Evolutionary conservation across 1,140 invertebrate genomes (phyloP).

Genomic region (Drosophila seguyi): DNA sequence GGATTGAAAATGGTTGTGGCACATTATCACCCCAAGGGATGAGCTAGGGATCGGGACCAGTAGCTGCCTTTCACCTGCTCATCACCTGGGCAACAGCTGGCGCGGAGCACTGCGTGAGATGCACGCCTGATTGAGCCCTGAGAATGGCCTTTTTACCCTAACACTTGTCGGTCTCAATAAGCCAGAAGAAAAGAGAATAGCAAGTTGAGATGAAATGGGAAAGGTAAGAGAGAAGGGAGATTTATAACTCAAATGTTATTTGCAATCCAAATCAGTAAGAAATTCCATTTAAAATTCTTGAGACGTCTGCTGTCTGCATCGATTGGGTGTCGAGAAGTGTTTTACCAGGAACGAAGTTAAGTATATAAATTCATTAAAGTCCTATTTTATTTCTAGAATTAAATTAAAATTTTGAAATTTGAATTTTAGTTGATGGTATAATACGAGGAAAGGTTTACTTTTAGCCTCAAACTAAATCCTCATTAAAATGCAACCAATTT

Average conservation of each 20-base stretch:
- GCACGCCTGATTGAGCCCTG: constrained; percentile 34
- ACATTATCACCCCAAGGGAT: constrained; percentile 36
- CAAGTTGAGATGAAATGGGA: too few species aligned
- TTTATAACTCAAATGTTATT: constrained; percentile 16
- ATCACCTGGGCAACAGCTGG: constrained; percentile 52
- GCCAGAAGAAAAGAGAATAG: background rate
- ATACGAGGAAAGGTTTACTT: background rate
- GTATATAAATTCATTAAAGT: background rate
- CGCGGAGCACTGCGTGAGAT: constrained; percentile 33
- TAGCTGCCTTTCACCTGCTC: constrained; percentile 33
- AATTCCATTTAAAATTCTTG: constrained; percentile 12
- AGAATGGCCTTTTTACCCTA: constrained; percentile 18
- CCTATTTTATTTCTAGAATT: too few species aligned
- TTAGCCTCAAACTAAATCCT: background rate
- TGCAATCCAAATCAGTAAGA: constrained; percentile 10
- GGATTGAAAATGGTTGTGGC: constrained; percentile 19
- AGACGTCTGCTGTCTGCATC: constrained; percentile 6
- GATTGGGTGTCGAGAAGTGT: background rate
- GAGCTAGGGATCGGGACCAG: background rate
- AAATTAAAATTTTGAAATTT: background rate
- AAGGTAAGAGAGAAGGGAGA: background rate
- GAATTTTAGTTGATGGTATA: background rate
- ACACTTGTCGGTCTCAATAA: constrained; percentile 22
- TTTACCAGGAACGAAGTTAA: background rate
- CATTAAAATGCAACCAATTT: background rate